Percentiles rank a stretch among this genome's conserved stretches.
phyloP scores from a whole-genome alignment of 1,140 invertebrate species.

The Ceratoteleas bidentatus region DNA sequence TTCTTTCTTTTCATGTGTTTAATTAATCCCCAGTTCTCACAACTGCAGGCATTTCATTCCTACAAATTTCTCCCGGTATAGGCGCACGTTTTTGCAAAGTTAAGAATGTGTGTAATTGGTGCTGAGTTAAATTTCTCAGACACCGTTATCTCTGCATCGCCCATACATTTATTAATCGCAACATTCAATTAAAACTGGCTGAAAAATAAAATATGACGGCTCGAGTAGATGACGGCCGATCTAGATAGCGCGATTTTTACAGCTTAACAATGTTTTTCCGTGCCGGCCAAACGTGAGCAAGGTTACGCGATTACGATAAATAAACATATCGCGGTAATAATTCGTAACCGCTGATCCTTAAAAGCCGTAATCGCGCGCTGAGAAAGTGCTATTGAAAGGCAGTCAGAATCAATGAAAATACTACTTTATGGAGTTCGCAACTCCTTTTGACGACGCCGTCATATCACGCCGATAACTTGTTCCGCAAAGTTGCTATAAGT shows the following conservation, averaged over 20 bases:
- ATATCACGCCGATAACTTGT: conserved; percentile 4
- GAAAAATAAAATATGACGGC: not conserved
- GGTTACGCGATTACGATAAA: conserved; percentile 3
- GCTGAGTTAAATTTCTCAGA: too few species aligned
- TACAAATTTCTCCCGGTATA: too few species aligned
- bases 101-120: too few species aligned
- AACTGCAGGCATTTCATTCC: too few species aligned
- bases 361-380: not conserved
- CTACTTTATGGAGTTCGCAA: conserved; percentile 8
- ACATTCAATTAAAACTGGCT: not conserved
- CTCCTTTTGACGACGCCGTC: conserved; percentile 7
- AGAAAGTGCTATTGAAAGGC: conserved; percentile 7
- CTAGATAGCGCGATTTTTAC: not conserved
- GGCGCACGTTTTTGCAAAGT: too few species aligned
- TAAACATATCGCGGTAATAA: not conserved
- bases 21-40: not conserved
- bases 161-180: not conserved
- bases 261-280: not conserved
- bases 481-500: not conserved
- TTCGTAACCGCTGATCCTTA: not conserved
- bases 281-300: not conserved
- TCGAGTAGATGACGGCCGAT: not conserved
- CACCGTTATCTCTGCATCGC: too few species aligned
- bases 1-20: too few species aligned
- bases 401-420: conserved; percentile 13